These are phyloP conservation scores for Arremon aurantiirostris DNA, from an alignment of 2,797 vertebrate genomes.

Conservation along the genomic window DNA sequence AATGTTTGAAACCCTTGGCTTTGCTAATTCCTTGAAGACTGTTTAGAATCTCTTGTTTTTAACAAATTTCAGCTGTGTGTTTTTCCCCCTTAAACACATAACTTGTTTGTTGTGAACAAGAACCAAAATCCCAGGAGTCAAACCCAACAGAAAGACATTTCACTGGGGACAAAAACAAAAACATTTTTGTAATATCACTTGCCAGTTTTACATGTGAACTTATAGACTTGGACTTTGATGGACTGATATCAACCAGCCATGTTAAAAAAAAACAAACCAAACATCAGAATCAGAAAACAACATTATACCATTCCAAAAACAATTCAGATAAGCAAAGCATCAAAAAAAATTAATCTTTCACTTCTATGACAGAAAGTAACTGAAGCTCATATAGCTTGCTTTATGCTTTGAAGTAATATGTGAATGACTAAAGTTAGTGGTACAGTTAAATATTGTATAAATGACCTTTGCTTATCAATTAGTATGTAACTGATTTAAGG, in stretches of 20 bases:
- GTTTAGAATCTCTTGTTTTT: background rate
- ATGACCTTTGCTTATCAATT: background rate
- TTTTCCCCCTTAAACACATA: background rate
- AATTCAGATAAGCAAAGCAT: background rate
- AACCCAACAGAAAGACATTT: background rate
- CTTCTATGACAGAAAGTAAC: background rate
- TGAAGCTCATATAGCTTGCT: background rate
- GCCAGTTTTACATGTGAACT: background rate
- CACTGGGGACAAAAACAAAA: background rate
- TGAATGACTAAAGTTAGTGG: background rate
- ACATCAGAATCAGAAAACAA: background rate
- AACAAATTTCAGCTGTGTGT: background rate
- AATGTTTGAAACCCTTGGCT: background rate
- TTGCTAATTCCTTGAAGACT: background rate
- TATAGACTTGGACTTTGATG: background rate
- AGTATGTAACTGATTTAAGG: background rate
- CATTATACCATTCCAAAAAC: background rate
- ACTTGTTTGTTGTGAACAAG: background rate
- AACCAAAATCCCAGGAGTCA: background rate
- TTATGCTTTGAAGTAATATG: background rate
- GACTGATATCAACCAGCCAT: background rate
- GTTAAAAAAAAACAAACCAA: background rate
- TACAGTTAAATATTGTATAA: background rate
- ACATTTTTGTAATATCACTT: background rate
- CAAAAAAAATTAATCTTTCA: background rate